Conservation (phyloP, 2,797 vertebrate species). For the Leuciscus waleckii region DNA sequence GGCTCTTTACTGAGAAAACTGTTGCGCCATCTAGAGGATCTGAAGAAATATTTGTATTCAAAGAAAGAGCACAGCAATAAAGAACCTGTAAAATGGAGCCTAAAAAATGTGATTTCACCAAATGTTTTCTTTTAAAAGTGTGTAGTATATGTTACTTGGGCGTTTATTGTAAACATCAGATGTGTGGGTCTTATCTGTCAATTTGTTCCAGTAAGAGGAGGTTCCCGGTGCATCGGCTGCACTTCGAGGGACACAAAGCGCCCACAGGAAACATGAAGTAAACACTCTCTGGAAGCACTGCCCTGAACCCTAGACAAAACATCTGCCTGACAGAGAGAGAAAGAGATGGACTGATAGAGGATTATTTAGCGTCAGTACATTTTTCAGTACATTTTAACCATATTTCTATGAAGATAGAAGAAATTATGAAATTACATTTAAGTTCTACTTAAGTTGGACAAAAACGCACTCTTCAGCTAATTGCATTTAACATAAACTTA, state of each 20-base stretch:
- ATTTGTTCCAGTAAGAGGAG: conserved; percentile 37
- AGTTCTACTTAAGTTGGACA: no score
- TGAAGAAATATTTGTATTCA: background rate
- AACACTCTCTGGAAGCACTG: conserved; percentile 55
- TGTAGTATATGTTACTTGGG: background rate
- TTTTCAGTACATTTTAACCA: background rate
- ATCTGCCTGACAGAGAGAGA: conserved; percentile 42
- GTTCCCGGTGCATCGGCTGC: conserved; percentile 10
- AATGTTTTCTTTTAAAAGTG: background rate
- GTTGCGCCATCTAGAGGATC: conserved; percentile 33
- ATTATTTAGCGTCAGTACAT: background rate
- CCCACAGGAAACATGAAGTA: conserved; percentile 62
- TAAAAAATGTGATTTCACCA: background rate
- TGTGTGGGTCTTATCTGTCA: conserved; percentile 29
- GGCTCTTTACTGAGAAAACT: background rate
- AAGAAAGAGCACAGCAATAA: background rate
- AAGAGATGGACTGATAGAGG: conserved; percentile 39
- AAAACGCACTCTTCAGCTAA: no score
- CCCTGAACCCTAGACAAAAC: conserved; percentile 54
- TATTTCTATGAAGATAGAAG: no score
- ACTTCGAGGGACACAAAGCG: conserved; percentile 7
- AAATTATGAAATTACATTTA: no score
- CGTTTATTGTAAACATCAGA: conserved; percentile 23
- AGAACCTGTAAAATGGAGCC: background rate
- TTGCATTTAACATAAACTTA: no score